Evolutionary conservation across 1,140 invertebrate species (phyloP).

Genomic region (Proales similis): DNA sequence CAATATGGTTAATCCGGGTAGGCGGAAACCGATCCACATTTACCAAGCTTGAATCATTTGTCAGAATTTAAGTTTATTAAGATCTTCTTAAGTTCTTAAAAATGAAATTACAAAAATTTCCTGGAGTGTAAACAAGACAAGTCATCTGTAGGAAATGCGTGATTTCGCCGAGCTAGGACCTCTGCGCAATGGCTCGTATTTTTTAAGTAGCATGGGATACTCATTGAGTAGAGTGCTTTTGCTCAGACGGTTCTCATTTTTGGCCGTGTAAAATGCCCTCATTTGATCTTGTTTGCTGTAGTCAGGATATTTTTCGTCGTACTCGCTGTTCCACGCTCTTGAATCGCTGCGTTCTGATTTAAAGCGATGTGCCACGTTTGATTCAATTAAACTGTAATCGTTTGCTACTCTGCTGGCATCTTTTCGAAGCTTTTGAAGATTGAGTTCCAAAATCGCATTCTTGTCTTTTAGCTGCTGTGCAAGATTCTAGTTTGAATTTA

Average conservation of each 20-base stretch:
- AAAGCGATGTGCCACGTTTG: constrained; percentile 10
- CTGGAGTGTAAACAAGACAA: too few relatives aligned
- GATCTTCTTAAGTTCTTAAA: too few relatives aligned
- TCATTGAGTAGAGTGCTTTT: constrained; percentile 28
- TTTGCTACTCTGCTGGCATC: constrained; percentile 16
- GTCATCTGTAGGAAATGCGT: too few relatives aligned
- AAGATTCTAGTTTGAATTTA: neutral
- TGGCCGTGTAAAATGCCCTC: constrained; percentile 7
- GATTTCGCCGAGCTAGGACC: too few relatives aligned
- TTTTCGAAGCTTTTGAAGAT: constrained; percentile 33
- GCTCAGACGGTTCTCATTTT: constrained; percentile 26
- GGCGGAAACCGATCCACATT: too few relatives aligned
- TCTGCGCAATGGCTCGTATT: too few relatives aligned
- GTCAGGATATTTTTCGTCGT: constrained; percentile 36
- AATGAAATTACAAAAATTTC: too few relatives aligned
- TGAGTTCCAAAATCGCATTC: constrained; percentile 24
- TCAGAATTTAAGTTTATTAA: too few relatives aligned
- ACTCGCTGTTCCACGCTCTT: constrained; percentile 24
- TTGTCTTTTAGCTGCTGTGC: constrained; percentile 10
- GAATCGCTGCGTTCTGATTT: constrained; percentile 22
- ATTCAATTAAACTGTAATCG: constrained; percentile 30
- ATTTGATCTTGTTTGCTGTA: constrained; percentile 3
- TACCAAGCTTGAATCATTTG: too few relatives aligned
- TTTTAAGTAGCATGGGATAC: too few relatives aligned
- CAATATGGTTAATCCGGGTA: too few relatives aligned